Conservation (phyloP, 2,888 invertebrate genomes). For the Notodonta dromedarius region DNA sequence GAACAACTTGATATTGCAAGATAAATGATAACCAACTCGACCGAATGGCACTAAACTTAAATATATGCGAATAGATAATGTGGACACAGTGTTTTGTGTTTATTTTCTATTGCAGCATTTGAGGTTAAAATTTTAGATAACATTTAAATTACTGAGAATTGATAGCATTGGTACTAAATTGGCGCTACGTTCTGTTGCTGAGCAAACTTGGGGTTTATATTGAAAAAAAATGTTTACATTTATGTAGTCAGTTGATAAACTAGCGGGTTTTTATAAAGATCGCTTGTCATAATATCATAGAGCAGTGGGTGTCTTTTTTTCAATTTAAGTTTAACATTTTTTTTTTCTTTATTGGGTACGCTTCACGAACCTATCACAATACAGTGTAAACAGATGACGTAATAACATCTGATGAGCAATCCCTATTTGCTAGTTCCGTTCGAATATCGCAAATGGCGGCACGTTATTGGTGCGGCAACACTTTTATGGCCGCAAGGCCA, state of each 20-base stretch:
- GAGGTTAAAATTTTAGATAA: not conserved
- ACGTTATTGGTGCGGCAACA: slow-evolving; percentile 23
- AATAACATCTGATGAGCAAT: slow-evolving; percentile 4
- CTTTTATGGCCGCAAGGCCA: slow-evolving; percentile 41
- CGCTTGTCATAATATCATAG: too few relatives aligned
- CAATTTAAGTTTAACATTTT: not conserved
- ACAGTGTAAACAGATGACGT: not conserved
- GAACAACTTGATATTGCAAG: not conserved
- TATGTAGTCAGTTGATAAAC: too few relatives aligned
- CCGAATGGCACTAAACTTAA: not conserved
- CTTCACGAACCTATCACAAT: slow-evolving; percentile 1
- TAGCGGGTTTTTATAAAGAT: too few relatives aligned
- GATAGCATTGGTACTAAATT: not conserved
- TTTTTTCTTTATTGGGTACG: not conserved
- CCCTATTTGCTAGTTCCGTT: slow-evolving; percentile 35
- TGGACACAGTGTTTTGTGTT: not conserved
- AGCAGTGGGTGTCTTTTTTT: too few relatives aligned
- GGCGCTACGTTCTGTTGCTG: not conserved
- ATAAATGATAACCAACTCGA: not conserved
- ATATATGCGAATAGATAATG: not conserved
- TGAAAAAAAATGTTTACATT: too few relatives aligned
- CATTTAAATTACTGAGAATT: not conserved
- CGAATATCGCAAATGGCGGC: slow-evolving; percentile 28
- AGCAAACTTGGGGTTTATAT: too few relatives aligned
- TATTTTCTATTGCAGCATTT: not conserved